These are phyloP conservation scores for Drosophila serrata DNA, from an alignment of 1,140 invertebrate genomes.

Conservation along the genomic window DNA sequence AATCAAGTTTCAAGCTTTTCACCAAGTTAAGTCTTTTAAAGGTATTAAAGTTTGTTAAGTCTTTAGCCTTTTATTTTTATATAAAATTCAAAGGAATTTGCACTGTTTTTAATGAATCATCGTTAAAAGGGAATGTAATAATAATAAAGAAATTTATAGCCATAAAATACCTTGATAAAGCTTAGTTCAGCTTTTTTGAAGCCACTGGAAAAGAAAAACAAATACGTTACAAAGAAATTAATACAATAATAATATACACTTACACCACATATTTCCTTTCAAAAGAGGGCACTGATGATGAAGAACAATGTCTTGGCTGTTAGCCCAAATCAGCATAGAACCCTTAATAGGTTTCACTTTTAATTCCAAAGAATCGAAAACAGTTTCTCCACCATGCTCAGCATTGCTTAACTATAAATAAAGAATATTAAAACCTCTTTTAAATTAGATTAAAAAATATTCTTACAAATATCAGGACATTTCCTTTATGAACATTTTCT, in stretches of 20 bases:
- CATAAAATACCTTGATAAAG: neutral
- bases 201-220: conserved; percentile 24
- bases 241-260: neutral
- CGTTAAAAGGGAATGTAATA: neutral
- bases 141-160: neutral
- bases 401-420: conserved; percentile 6
- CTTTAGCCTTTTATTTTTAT: neutral
- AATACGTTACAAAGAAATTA: neutral
- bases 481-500: neutral
- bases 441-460: neutral
- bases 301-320: neutral
- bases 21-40: neutral
- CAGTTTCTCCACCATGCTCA: conserved; percentile 21
- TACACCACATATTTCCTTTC: conserved; percentile 35
- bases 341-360: conserved; percentile 10
- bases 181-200: conserved; percentile 16
- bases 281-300: conserved; percentile 33
- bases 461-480: conserved; percentile 25
- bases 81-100: fast-evolving
- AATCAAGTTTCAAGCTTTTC: no score
- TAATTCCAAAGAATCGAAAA: conserved; percentile 12
- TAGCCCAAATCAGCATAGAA: conserved; percentile 24
- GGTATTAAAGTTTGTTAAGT: neutral
- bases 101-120: neutral
- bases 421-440: neutral